Evolutionary conservation across 2,797 vertebrate species (phyloP), one percentile per base, ranked within the genome.

Genomic region (Muscicapa striata): DNA sequence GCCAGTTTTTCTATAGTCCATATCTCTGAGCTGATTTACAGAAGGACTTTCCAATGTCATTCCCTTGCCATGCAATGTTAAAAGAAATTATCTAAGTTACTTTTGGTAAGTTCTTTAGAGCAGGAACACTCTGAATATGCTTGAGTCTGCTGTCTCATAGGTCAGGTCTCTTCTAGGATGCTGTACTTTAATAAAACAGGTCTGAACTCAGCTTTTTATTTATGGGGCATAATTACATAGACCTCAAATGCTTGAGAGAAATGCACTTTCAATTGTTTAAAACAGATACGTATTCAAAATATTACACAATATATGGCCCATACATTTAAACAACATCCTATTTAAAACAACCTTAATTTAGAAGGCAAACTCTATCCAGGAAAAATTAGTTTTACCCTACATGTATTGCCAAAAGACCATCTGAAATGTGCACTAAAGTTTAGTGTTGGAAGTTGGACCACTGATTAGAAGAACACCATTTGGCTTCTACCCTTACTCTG

Each of bases 161-260:
- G 29, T 84, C 4, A 6, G 26, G 24, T 81, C 4, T 90, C 59
- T 84, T 89, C 59, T 89, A 51, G 69, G 43, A 86, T 32, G 41
- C 46, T 66, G 16, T 51, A n/a, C 36, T 77, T 84, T 17, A 15
- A 34, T 73, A 93, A 92, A 20, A 52, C 51, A 61, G 32, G 72
- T 91, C 59, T 91, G 59, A 94, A 91, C 27, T 72, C 40, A 36
- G 57, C 19, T 30, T 77, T 92, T 93, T 79, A 57, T 94, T 93
- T 94, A 83, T 0, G 0, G n/a, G n/a, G 49, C 62, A 23, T 79
- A 73, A 83, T 67, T 52, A 74, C 8, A 34, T 54, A 84, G 86
- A 70, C 48, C 19, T 48, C 48, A 86, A 84, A 75, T 8, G 10
- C 38, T 66, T 79, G 26, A 91, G 49, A 76, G 59, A 77, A 95